Percentiles rank a stretch among this genome's conserved stretches.
Evolutionary conservation across 2,113 vertebrate genomes (phyloP).

Genomic region (Noctilio leporinus): DNA sequence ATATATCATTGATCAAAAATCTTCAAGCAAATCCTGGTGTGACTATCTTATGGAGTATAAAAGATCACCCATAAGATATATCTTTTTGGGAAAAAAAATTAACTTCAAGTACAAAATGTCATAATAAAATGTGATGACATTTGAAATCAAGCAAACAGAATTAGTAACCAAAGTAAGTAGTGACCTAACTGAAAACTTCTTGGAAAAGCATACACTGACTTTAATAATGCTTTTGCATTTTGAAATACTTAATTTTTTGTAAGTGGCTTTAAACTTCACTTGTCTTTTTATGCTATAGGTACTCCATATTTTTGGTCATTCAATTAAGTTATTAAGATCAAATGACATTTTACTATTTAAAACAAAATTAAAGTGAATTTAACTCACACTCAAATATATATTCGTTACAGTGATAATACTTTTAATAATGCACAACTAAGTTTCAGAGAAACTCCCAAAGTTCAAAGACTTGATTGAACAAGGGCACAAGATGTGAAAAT

Average conservation of each 20-base stretch:
- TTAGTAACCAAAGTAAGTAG: not conserved
- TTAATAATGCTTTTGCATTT: not conserved
- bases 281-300: not conserved
- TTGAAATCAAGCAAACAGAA: not conserved
- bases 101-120: not conserved
- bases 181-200: not conserved
- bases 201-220: not conserved
- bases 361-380: conserved; percentile 1
- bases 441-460: not conserved
- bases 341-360: not conserved
- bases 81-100: not conserved
- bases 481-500: not conserved
- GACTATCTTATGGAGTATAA: not conserved
- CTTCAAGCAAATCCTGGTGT: not conserved
- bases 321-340: not conserved
- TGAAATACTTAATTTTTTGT: not conserved
- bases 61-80: not conserved
- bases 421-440: not conserved
- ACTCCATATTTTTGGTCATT: not conserved
- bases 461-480: not conserved
- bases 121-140: not conserved
- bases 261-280: not conserved
- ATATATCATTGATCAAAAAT: not conserved
- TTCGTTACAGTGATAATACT: not conserved
- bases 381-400: not conserved